Conservation (phyloP, 2,113 vertebrate species). For the Hymenochirus boettgeri region DNA sequence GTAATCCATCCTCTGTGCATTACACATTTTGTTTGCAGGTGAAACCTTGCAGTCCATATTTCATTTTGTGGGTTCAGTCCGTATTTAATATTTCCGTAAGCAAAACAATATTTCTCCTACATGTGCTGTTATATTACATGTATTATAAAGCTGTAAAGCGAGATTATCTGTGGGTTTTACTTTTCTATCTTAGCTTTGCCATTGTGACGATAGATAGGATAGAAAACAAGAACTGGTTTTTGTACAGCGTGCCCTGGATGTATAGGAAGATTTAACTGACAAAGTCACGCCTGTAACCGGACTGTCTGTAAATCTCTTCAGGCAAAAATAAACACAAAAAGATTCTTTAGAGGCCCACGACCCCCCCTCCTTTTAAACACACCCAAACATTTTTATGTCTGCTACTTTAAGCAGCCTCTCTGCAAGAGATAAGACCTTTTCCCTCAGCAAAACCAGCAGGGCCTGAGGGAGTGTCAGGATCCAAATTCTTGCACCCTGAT, state of each 20-base stretch:
- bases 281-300: constrained; percentile 5
- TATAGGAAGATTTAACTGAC: no score
- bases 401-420: not conserved
- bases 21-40: no score
- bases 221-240: not conserved
- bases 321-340: constrained; percentile 27
- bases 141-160: no score
- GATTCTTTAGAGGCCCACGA: not conserved
- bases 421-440: constrained; percentile 17
- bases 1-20: no score
- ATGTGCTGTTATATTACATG: no score
- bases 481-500: not conserved
- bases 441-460: constrained; percentile 2
- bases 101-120: no score
- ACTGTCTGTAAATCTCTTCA: constrained; percentile 21
- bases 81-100: no score
- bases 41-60: no score
- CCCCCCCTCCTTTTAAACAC: constrained; percentile 5
- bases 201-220: not conserved
- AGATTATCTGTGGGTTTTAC: no score
- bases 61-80: no score
- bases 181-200: no score
- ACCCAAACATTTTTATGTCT: constrained; percentile 15
- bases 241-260: no score
- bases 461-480: constrained; percentile 19